A percentile compares a stretch with the other conserved stretches of the same genome.
These are phyloP conservation scores for Conomelus anceps DNA, from an alignment of 2,888 invertebrate genomes.

Conservation along the genomic window DNA sequence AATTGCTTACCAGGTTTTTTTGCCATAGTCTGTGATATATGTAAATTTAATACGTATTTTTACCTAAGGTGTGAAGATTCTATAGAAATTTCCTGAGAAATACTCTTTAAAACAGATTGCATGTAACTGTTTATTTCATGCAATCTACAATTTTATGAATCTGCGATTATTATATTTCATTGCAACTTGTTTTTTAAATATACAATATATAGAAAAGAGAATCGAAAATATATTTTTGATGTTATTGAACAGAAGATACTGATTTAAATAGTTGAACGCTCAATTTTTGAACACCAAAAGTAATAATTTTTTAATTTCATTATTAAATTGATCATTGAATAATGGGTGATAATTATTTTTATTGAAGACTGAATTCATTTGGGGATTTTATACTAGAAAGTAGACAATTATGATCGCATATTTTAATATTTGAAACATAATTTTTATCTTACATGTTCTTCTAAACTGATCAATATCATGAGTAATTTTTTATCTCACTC, in stretches of 20 bases:
- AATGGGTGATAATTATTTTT: not conserved
- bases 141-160: not conserved
- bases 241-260: not conserved
- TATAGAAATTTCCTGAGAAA: not conserved
- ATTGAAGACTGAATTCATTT: not conserved
- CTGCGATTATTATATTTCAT: not conserved
- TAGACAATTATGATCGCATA: no score
- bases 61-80: not conserved
- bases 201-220: not conserved
- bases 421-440: no score
- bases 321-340: not conserved
- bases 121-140: no score
- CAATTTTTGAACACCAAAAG: not conserved
- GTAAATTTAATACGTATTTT: not conserved
- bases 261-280: not conserved
- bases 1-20: constrained; percentile 22
- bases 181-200: not conserved
- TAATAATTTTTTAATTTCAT: not conserved
- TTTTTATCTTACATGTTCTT: no score
- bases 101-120: no score
- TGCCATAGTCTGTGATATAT: constrained; percentile 26
- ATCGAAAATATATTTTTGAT: not conserved
- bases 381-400: not conserved
- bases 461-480: no score
- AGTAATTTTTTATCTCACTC: no score